Base-by-base conservation (phyloP, 1,140 invertebrate species). In the Drosophila kanapiae region DNA sequence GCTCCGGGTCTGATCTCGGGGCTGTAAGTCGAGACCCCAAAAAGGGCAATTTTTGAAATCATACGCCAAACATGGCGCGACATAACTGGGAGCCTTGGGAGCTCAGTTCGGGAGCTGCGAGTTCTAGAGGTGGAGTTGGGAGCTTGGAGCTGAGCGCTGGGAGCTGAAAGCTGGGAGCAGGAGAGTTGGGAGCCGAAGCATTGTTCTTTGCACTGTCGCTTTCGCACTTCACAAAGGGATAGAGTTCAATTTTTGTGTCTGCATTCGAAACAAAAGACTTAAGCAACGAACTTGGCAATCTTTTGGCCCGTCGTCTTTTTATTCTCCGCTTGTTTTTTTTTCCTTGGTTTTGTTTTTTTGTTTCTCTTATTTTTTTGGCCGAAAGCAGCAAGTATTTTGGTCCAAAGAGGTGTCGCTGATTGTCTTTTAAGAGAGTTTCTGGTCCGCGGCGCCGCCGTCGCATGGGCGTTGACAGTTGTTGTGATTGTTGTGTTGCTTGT, bases 341-440 rank as follows among this genome's bases (percentile, higher is more conserved):
- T 49, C 38, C 11, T 48, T 63, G 14, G 47, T 70, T 63, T 53
- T 61, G 42, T 18, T 31, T 35, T 68, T 42, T 48, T n/a, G n/a
- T n/a, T 38, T 7, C 45, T 16, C 23, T 47, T 27, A 6, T 49
- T 49, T 35, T 11, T 59, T 51, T 56, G 67, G 43, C 57, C 49
- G 65, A 51, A 57, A 72, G 69, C 37, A 43, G 57, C 85, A 69
- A 91, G 86, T 90, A 91, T 91, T 91, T 91, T 91, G 88, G 76
- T 80, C 84, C 82, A 90, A 91, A 91, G 88, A 91, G 90, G 88
- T 91, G 88, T 91, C 84, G 88, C 90, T 90, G 88, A 91, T 91
- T 91, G 88, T 91, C 88, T 91, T 91, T 91, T 90, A 91, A 91
- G 84, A 88, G 88, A 91, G 79, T 72, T 72, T 72, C 67, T 72